These are phyloP conservation scores for Agrenia bidenticulata DNA, from an alignment of 2,888 invertebrate species.

Conservation along the genomic window DNA sequence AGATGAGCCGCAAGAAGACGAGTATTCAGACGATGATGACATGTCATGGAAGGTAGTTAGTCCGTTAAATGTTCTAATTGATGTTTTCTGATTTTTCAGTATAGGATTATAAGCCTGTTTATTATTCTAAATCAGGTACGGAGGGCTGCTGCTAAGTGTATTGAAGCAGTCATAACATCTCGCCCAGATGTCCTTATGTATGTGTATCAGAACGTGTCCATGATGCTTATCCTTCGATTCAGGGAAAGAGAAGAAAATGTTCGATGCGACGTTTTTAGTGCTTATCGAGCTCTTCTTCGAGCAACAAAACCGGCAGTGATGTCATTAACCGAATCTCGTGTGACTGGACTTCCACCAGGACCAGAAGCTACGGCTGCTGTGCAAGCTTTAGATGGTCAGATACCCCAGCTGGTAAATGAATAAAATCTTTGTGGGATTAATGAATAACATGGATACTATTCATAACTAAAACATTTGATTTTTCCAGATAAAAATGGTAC, in stretches of 20 bases:
- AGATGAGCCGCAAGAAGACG: slow-evolving; percentile 79
- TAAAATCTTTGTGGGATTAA: too few species aligned
- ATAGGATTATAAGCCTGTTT: background rate
- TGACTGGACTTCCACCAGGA: slow-evolving; percentile 73
- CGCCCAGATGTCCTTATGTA: slow-evolving; percentile 86
- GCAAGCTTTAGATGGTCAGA: slow-evolving; percentile 49
- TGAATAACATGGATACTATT: too few species aligned
- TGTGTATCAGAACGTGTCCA: slow-evolving; percentile 84
- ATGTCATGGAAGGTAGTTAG: slow-evolving; percentile 92
- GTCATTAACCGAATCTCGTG: slow-evolving; percentile 60
- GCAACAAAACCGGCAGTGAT: slow-evolving; percentile 76
- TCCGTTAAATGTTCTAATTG: background rate
- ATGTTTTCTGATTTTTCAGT: background rate
- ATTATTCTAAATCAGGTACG: slow-evolving; percentile 59
- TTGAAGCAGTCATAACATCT: slow-evolving; percentile 91
- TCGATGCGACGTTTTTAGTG: slow-evolving; percentile 95
- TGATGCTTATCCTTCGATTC: slow-evolving; percentile 59
- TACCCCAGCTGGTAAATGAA: slow-evolving; percentile 52
- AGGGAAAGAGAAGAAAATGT: slow-evolving; percentile 97
- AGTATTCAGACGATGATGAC: slow-evolving; percentile 99
- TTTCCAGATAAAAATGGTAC: slow-evolving; percentile 73
- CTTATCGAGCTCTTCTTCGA: slow-evolving; percentile 86
- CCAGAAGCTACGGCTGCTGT: slow-evolving; percentile 63
- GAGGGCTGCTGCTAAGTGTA: slow-evolving; percentile 93
- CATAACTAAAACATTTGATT: too few species aligned